Percentiles rank a stretch among this genome's conserved stretches.
These are phyloP conservation scores for Knipowitschia caucasica DNA, from an alignment of 2,797 vertebrate species.

Conservation along the genomic window DNA sequence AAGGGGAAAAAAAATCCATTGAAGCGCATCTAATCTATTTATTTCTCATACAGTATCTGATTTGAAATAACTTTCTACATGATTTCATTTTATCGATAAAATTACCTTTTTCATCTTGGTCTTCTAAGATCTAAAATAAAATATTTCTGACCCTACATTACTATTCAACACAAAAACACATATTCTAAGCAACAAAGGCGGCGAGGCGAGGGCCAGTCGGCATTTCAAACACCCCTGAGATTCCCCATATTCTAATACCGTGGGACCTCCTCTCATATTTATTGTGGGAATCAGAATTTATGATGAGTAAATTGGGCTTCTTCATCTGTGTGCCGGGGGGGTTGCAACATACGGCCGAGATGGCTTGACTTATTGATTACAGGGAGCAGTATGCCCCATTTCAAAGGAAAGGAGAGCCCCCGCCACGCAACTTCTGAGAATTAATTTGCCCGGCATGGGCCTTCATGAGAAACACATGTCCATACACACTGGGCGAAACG, in stretches of 20 bases:
- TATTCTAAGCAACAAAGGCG: slow-evolving; percentile 63
- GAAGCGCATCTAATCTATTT: slow-evolving; percentile 28
- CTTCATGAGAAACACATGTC: slow-evolving; percentile 86
- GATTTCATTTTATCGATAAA: slow-evolving; percentile 26
- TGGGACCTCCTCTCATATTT: slow-evolving; percentile 73
- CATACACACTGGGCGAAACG: slow-evolving; percentile 50
- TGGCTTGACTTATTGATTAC: slow-evolving; percentile 85
- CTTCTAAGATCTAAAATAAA: slow-evolving; percentile 46
- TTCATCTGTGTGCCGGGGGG: slow-evolving; percentile 78
- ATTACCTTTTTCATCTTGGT: slow-evolving; percentile 29
- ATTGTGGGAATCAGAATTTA: slow-evolving; percentile 79
- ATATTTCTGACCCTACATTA: slow-evolving; percentile 53
- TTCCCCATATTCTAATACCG: slow-evolving; percentile 73
- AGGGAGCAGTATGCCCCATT: slow-evolving; percentile 81
- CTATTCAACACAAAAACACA: slow-evolving; percentile 59
- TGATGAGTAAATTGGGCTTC: slow-evolving; percentile 78
- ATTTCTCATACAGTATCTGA: slow-evolving; percentile 21
- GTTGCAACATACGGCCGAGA: slow-evolving; percentile 77
- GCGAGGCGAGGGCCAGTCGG: slow-evolving; percentile 50
- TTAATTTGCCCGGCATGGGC: slow-evolving; percentile 82
- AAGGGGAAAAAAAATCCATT: slow-evolving; percentile 42
- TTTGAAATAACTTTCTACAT: slow-evolving; percentile 14
- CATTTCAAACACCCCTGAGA: slow-evolving; percentile 69
- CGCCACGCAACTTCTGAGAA: slow-evolving; percentile 82
- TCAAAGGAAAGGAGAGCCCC: slow-evolving; percentile 82